Base-by-base conservation (phyloP, 2,113 vertebrate genomes). In the Callocephalon fimbriatum region DNA sequence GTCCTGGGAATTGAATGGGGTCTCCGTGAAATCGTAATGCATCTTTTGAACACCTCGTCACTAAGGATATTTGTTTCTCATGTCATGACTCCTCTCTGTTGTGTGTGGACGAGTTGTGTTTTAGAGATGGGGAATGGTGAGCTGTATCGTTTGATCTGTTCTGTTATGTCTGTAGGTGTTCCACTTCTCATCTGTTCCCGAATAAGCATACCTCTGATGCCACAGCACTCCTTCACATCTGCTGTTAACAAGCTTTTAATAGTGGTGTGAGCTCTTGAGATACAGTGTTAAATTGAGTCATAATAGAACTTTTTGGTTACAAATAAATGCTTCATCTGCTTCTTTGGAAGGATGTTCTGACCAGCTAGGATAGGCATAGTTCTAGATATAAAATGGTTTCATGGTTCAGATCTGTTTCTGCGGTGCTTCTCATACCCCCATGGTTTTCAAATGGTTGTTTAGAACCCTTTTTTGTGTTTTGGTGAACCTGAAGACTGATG, bases 201-300 rank as follows among this genome's bases (percentile, higher is more conserved):
- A 48, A 47, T 20, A 17, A 58, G 66, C 53, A 25, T 58, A 51
- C 25, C 77, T 82, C 19, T 0, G 5, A 2, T 50, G 84, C 73
- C 56, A 44, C 90, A 88, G 77, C 62, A 32, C 74, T 65, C 77
- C 91, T 72, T 74, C 89, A 45, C 44, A 44, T 68, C 89, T 94
- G 89, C 86, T 86, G n/a, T 21, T 61, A 91, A 21, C 17, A 3
- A 59, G 86, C 51, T 88, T 86, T 81, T 42, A 32, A 47, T 23
- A 56, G 71, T 15, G 44, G 1, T 54, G 44, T 1, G 19, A 73
- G 54, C 86, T 89, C 20, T 35, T 15, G n/a, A 73, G 84, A 59
- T 42, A 3, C 4, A 8, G 10, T 9, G 47, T 56, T 76, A 19
- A n/a, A 50, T 67, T 87, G 74, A 70, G 48, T 82, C 9, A 0